These are phyloP conservation scores for Acanthococcus lagerstroemiae DNA, from an alignment of 2,888 invertebrate species.

Conservation along the genomic window DNA sequence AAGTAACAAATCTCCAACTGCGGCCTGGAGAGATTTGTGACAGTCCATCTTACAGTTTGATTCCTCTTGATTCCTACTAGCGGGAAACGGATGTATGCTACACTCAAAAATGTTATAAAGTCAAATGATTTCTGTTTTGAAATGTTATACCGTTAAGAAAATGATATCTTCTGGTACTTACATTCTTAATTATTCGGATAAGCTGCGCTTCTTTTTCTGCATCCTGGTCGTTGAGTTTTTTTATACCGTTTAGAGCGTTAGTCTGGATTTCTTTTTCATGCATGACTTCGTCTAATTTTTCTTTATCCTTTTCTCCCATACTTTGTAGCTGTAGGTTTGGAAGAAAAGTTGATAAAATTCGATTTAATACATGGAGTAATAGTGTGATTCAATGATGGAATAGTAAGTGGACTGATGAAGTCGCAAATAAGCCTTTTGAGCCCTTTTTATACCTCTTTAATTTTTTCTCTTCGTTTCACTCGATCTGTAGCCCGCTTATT, in stretches of 20 bases:
- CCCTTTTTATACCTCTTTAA: not conserved
- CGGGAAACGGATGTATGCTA: no score
- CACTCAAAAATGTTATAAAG: not conserved
- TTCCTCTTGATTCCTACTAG: no score
- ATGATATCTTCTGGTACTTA: not conserved
- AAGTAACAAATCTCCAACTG: no score
- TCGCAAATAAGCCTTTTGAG: not conserved
- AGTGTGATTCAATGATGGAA: no score
- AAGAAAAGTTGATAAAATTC: not conserved
- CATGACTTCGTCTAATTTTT: slow-evolving; percentile 1
- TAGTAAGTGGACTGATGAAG: not conserved
- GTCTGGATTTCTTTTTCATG: slow-evolving; percentile 5
- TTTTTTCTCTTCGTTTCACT: slow-evolving; percentile 1
- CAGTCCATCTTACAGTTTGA: no score
- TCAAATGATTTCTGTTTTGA: not conserved
- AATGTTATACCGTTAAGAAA: not conserved
- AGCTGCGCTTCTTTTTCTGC: slow-evolving; percentile 7
- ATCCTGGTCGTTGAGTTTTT: not conserved
- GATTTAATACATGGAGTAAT: no score
- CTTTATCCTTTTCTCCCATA: slow-evolving; percentile 2
- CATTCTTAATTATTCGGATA: not conserved
- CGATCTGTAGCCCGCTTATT: slow-evolving; percentile 12
- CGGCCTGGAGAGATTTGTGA: no score
- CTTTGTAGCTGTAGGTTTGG: not conserved
- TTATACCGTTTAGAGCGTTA: not conserved